These are phyloP conservation scores for Ceratosolen fusciceps DNA, from an alignment of 1,140 invertebrate genomes.

Conservation along the genomic window DNA sequence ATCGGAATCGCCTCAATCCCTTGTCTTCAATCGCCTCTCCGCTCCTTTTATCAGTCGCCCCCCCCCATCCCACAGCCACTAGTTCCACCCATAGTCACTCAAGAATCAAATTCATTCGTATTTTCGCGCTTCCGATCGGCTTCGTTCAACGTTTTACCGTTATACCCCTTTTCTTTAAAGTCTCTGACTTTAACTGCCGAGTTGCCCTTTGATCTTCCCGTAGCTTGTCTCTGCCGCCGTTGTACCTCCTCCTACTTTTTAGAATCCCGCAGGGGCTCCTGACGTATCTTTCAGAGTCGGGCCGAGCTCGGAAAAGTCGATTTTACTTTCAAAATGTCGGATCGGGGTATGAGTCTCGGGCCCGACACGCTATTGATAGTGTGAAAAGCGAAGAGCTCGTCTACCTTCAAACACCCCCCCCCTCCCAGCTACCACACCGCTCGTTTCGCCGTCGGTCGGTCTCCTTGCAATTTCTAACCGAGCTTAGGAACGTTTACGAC, in stretches of 20 bases:
- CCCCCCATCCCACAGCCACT: too few species aligned
- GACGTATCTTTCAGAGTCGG: too few species aligned
- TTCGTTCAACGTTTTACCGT: too few species aligned
- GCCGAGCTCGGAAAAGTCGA: constrained; percentile 43
- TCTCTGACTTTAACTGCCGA: background rate
- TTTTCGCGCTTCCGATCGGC: constrained; percentile 53
- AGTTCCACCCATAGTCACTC: constrained; percentile 59
- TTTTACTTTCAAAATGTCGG: constrained; percentile 55
- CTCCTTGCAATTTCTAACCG: too few species aligned
- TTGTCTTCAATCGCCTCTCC: constrained; percentile 31
- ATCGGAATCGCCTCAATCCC: background rate
- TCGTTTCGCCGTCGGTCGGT: too few species aligned
- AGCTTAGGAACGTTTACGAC: too few species aligned
- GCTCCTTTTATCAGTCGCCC: too few species aligned
- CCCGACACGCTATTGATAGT: background rate
- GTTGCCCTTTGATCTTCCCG: constrained; percentile 28
- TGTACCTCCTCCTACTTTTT: too few species aligned
- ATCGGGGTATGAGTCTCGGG: background rate
- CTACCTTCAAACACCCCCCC: background rate
- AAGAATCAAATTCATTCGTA: constrained; percentile 61
- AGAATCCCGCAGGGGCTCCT: too few species aligned
- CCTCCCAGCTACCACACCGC: background rate
- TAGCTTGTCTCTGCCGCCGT: too few species aligned
- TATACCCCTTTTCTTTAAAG: background rate
- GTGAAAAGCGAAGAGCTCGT: background rate